Evolutionary conservation across 1,140 invertebrate species (phyloP).

Genomic region (Lerema accius): DNA sequence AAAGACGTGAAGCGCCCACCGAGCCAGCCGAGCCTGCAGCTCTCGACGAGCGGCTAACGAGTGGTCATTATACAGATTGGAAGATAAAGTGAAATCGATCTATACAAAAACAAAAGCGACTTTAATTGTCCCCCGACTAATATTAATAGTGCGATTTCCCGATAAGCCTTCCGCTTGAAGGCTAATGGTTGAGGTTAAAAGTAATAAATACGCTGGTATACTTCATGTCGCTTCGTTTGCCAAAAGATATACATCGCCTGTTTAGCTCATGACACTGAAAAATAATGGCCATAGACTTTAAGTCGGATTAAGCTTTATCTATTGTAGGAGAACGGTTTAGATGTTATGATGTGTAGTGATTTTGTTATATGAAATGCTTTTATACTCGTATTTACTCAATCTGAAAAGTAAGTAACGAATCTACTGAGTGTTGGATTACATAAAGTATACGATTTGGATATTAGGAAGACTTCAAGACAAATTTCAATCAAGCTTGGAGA

Average conservation of each 20-base stretch:
- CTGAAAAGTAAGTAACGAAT: too few species aligned
- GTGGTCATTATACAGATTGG: conserved; percentile 37
- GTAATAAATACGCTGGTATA: conserved; percentile 33
- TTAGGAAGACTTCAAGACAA: too few species aligned
- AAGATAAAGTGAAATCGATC: conserved; percentile 39
- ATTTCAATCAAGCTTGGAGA: too few species aligned
- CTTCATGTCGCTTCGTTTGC: conserved; percentile 26
- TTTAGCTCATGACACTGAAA: conserved; percentile 6
- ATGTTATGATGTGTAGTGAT: too few species aligned
- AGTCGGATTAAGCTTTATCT: not conserved
- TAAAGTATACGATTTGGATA: too few species aligned
- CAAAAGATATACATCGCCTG: conserved; percentile 26
- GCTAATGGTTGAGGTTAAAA: conserved; percentile 30
- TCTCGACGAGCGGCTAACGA: conserved; percentile 29
- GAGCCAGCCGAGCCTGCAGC: conserved; percentile 8
- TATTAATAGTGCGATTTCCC: conserved; percentile 52
- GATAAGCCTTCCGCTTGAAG: conserved; percentile 19
- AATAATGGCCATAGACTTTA: conserved; percentile 5
- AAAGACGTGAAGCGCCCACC: conserved; percentile 12
- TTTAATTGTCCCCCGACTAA: conserved; percentile 43
- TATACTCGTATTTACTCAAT: too few species aligned
- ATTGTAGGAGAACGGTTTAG: too few species aligned
- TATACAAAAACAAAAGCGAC: conserved; percentile 39
- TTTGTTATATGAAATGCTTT: too few species aligned
- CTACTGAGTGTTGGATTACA: too few species aligned